These are phyloP conservation scores for Eulemur rubriventer DNA, from an alignment of 2,797 vertebrate genomes.

Conservation along the genomic window DNA sequence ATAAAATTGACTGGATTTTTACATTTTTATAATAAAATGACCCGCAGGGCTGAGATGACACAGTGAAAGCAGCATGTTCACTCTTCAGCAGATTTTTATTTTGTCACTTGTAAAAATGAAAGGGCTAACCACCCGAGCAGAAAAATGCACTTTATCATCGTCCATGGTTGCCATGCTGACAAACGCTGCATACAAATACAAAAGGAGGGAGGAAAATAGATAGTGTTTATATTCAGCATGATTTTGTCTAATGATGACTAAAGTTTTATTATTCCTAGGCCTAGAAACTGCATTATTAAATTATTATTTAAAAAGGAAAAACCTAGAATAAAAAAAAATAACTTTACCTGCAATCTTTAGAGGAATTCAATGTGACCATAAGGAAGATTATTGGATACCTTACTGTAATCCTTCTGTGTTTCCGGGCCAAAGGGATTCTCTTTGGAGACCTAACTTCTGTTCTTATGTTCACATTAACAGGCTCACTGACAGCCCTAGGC, in stretches of 20 bases:
- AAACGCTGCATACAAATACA: conserved; percentile 87
- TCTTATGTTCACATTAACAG: neutral
- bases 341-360: conserved; percentile 53
- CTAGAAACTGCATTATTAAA: conserved; percentile 78
- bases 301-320: conserved; percentile 79
- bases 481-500: neutral
- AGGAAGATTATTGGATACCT: conserved; percentile 25
- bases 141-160: conserved; percentile 94
- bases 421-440: neutral
- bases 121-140: conserved; percentile 93
- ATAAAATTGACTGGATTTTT: conserved; percentile 97
- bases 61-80: conserved; percentile 91
- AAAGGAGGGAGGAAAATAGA: conserved; percentile 83
- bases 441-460: neutral
- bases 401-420: neutral
- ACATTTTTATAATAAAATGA: conserved; percentile 98
- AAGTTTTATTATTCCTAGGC: conserved; percentile 78
- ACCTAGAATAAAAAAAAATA: conserved; percentile 44
- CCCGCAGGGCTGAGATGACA: conserved; percentile 91
- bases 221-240: conserved; percentile 84
- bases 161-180: conserved; percentile 89
- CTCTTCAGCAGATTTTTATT: conserved; percentile 92
- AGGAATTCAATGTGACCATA: conserved; percentile 51
- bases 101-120: conserved; percentile 92
- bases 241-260: conserved; percentile 84